Evolutionary conservation across 1,140 invertebrate species (phyloP), one percentile per base, ranked within the genome.

Genomic region (Drosophila lini): DNA sequence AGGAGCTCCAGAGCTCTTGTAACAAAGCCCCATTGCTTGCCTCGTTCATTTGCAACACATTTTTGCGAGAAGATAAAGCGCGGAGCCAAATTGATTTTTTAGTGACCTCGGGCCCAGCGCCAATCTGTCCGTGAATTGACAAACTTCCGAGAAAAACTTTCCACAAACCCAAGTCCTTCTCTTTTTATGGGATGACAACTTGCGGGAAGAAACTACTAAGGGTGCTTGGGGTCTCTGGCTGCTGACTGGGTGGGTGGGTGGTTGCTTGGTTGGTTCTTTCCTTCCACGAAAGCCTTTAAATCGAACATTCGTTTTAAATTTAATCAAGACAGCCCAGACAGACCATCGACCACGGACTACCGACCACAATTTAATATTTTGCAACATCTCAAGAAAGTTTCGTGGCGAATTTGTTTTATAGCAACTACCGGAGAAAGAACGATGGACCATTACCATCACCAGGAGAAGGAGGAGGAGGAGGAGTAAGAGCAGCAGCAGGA

Each of bases 331-430:
- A 48, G 28, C 25, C 31, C 42, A 38, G 41, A 19, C n/a, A 19
- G 19, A 11, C 31, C n/a, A 31, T 19, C 6, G 9, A 22, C 42
- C 45, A 5, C 4, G 36, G 25, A 34, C 40, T 19, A 42, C 53
- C n/a, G 50, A 79, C 71, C 60, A 53, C 63, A 83, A 71, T 80
- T 76, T 84, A 84, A 83, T 84, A 83, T 84, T 83, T 82, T 80
- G 76, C 60, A 71, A 70, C 71, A 81, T 63, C 56, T 79, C 67
- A 56, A 45, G 61, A 74, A 74, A 82, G 65, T 74, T 79, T 79
- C 28, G 69, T 45, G 55, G 67, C 65, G 47, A 69, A 71, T 71
- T 71, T 63, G 34, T 70, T 59, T 70, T 70, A 73, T 34, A 60
- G 40, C 36, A 74, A 74, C 44, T 52, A 50, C n/a, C 40, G n/a